These are phyloP conservation scores for Idaea dimidiata DNA, from an alignment of 2,888 invertebrate genomes.

Conservation along the genomic window DNA sequence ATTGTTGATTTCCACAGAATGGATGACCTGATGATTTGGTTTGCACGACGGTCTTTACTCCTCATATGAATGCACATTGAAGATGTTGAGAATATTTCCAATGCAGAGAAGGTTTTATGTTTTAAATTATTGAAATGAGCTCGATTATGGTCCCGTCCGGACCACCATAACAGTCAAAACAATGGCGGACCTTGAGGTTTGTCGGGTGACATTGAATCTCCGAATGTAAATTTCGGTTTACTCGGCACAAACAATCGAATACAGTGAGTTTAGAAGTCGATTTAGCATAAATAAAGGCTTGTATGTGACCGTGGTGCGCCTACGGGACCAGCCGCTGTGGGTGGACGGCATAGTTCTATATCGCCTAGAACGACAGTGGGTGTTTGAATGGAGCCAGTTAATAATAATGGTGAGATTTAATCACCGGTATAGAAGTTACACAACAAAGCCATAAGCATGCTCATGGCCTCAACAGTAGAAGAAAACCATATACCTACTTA, in stretches of 20 bases:
- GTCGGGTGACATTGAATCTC: conserved; percentile 71
- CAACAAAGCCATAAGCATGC: conserved; percentile 75
- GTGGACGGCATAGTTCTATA: conserved; percentile 79
- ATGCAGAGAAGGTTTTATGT: conserved; percentile 37
- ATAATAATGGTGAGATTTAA: conserved; percentile 81
- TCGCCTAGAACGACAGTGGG: conserved; percentile 77
- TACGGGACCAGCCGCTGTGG: conserved; percentile 77
- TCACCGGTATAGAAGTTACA: conserved; percentile 78
- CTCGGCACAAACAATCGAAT: conserved; percentile 71
- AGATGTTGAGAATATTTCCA: conserved; percentile 29
- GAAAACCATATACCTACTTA: conserved; percentile 40
- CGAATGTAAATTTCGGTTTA: conserved; percentile 72
- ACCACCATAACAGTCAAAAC: conserved; percentile 74
- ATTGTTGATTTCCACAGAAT: conserved; percentile 54
- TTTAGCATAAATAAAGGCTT: conserved; percentile 64
- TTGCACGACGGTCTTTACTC: conserved; percentile 68
- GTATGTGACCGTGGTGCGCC: conserved; percentile 79
- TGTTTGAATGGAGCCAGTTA: conserved; percentile 80
- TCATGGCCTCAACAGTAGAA: conserved; percentile 62
- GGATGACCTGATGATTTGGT: conserved; percentile 70
- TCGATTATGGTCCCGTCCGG: conserved; percentile 56
- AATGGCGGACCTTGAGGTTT: conserved; percentile 70
- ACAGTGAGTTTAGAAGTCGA: conserved; percentile 69
- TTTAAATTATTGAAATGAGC: conserved; percentile 65
- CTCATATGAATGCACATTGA: conserved; percentile 45